Conservation (phyloP, 2,113 vertebrate species). For the Riparia riparia region DNA sequence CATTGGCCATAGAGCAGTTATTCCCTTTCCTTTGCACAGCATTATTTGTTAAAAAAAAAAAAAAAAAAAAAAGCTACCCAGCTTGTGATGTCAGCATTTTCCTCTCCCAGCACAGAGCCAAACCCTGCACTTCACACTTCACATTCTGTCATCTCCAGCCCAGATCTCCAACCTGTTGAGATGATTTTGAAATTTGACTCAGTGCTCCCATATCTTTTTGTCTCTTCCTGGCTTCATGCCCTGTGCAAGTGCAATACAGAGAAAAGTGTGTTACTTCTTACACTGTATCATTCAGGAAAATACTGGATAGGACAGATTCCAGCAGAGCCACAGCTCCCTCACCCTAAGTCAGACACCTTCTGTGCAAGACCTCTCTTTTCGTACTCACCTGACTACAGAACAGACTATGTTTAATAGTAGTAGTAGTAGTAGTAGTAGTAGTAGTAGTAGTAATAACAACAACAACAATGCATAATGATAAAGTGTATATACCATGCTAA, state of each 20-base stretch:
- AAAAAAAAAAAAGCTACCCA: too few species aligned
- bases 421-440: too few species aligned
- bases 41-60: neutral
- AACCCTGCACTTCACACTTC: neutral
- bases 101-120: neutral
- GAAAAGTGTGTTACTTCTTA: neutral
- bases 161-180: neutral
- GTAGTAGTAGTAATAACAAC: too few species aligned
- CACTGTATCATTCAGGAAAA: neutral
- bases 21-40: neutral
- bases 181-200: neutral
- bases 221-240: neutral
- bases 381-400: neutral
- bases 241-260: accelerated
- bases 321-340: neutral
- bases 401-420: neutral
- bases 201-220: neutral
- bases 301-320: neutral
- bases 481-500: neutral
- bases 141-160: neutral
- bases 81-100: neutral
- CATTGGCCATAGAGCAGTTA: neutral
- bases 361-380: neutral
- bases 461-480: neutral
- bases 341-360: neutral